Evolutionary conservation across 2,797 vertebrate genomes (phyloP).

Genomic region (Linurgus olivaceus): DNA sequence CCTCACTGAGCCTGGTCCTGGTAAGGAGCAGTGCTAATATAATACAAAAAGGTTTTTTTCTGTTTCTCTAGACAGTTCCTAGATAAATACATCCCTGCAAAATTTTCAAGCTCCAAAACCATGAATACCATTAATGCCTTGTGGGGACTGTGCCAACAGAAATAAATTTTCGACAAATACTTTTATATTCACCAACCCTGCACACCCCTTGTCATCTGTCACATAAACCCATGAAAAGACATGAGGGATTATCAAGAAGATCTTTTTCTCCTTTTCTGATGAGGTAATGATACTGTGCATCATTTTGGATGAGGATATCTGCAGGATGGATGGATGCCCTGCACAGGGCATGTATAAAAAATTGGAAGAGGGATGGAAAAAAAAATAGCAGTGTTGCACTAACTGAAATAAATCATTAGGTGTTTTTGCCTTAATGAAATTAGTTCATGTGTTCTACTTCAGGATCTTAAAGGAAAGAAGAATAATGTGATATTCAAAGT

Average conservation of each 20-base stretch:
- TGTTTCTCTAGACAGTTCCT: background rate
- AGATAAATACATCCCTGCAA: background rate
- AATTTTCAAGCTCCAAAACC: background rate
- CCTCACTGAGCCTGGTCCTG: background rate
- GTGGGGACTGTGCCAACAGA: background rate
- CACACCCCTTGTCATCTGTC: background rate
- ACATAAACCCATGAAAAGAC: background rate
- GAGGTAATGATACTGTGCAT: background rate
- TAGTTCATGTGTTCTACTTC: background rate
- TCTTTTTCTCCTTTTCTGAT: background rate
- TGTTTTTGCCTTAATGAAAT: background rate
- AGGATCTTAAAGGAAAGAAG: background rate
- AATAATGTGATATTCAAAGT: background rate
- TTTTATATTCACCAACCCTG: background rate
- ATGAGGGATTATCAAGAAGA: background rate
- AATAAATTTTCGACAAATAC: background rate
- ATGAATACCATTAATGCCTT: background rate
- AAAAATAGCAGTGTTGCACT: background rate
- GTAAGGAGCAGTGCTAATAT: background rate
- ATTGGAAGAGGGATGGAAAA: background rate
- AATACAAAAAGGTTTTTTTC: background rate
- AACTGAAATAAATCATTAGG: background rate
- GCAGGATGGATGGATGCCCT: background rate
- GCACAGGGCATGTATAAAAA: background rate
- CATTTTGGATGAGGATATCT: background rate